These are phyloP conservation scores for Microctenopoma lineatum DNA, from an alignment of 2,797 vertebrate genomes.

Conservation along the genomic window DNA sequence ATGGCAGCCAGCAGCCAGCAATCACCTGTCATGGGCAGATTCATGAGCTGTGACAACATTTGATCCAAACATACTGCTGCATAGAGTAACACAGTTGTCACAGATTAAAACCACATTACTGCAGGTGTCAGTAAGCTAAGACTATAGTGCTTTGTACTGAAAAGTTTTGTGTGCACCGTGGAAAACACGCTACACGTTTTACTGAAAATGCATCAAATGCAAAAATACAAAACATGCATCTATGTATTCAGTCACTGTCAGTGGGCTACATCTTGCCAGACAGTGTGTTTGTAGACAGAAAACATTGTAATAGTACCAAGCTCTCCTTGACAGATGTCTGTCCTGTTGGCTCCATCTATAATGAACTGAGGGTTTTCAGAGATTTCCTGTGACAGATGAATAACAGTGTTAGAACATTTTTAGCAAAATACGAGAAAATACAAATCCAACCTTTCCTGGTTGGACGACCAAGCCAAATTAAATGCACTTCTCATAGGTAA, in stretches of 20 bases:
- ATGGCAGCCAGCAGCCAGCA: slow-evolving; percentile 96
- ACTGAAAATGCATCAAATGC: background rate
- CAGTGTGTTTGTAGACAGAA: slow-evolving; percentile 11
- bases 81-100: slow-evolving; percentile 1
- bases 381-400: slow-evolving; percentile 85
- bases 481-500: no score
- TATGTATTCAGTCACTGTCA: background rate
- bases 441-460: background rate
- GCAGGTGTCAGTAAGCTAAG: slow-evolving; percentile 6
- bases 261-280: background rate
- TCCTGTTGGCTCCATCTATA: slow-evolving; percentile 92
- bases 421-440: background rate
- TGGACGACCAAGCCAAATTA: background rate
- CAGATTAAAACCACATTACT: slow-evolving; percentile 8
- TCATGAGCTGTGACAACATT: slow-evolving; percentile 33
- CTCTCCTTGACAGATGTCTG: slow-evolving; percentile 93
- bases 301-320: slow-evolving; percentile 80
- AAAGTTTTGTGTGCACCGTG: no score
- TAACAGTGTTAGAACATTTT: background rate
- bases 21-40: slow-evolving; percentile 80
- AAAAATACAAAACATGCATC: background rate
- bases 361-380: slow-evolving; percentile 91
- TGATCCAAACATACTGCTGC: background rate
- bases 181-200: no score
- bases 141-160: background rate